These are phyloP conservation scores for Hydrotaea diabolus DNA, from an alignment of 2,888 invertebrate genomes.

Conservation along the genomic window DNA sequence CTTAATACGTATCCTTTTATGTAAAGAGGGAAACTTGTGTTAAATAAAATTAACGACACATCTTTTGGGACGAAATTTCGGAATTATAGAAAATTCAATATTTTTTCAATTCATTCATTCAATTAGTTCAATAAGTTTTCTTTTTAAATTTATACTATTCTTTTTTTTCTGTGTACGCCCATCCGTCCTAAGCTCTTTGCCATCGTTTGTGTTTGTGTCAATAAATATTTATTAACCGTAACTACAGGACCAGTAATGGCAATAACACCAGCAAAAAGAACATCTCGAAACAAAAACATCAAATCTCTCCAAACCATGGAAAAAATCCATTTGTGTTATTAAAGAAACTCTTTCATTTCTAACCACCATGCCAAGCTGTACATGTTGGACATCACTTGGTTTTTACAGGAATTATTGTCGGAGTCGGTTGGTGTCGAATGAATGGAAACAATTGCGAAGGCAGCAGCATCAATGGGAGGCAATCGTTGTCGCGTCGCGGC, in stretches of 20 bases:
- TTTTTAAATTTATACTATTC: too few species aligned
- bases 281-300: conserved; percentile 9
- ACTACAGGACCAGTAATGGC: neutral
- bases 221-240: conserved; percentile 62
- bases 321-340: neutral
- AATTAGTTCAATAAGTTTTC: too few species aligned
- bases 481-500: neutral
- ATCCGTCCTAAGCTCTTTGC: neutral
- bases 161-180: too few species aligned
- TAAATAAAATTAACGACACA: too few species aligned
- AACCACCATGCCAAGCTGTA: neutral
- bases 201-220: neutral
- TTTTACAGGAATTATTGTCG: neutral
- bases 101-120: too few species aligned
- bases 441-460: conserved; percentile 12
- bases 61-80: too few species aligned
- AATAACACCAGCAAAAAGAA: neutral
- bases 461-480: neutral
- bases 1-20: too few species aligned
- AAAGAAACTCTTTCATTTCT: conserved; percentile 33
- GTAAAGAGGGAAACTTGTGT: too few species aligned
- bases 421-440: neutral
- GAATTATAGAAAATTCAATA: too few species aligned
- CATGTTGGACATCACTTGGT: neutral
- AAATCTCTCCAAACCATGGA: neutral